Conservation (phyloP, 1,140 invertebrate species). For the Latrodectus geometricus region DNA sequence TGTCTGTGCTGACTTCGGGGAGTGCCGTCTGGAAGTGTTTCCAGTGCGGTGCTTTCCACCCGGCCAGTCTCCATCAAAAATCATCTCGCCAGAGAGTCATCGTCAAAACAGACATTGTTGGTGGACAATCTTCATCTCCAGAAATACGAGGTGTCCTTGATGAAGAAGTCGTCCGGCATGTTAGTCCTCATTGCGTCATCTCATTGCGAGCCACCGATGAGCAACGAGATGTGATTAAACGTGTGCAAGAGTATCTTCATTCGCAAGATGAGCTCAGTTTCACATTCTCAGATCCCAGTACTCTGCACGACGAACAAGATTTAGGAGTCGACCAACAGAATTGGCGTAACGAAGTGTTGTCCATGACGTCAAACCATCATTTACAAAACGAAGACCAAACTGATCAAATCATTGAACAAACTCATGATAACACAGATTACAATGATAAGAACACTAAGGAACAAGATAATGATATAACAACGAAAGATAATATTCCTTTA, state of each 20-base stretch:
- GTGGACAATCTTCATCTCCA: background rate
- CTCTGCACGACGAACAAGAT: conserved; percentile 38
- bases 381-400: background rate
- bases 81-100: conserved; percentile 36
- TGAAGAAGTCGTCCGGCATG: conserved; percentile 45
- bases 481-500: too few species aligned
- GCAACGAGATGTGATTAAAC: conserved; percentile 43
- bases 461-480: too few species aligned
- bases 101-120: conserved; percentile 44
- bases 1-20: conserved; percentile 13
- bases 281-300: conserved; percentile 49
- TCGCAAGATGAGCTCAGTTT: conserved; percentile 54
- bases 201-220: conserved; percentile 38
- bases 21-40: conserved; percentile 32
- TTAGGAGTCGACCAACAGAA: conserved; percentile 37
- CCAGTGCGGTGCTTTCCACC: conserved; percentile 8
- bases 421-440: background rate
- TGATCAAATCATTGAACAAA: conserved; percentile 4
- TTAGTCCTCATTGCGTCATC: conserved; percentile 48
- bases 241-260: conserved; percentile 43
- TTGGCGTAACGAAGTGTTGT: conserved; percentile 49
- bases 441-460: too few species aligned
- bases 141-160: background rate
- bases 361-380: background rate
- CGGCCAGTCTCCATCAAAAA: background rate